Base-by-base conservation (phyloP, 2,888 invertebrate species). In the Chymomyza caudatula region DNA sequence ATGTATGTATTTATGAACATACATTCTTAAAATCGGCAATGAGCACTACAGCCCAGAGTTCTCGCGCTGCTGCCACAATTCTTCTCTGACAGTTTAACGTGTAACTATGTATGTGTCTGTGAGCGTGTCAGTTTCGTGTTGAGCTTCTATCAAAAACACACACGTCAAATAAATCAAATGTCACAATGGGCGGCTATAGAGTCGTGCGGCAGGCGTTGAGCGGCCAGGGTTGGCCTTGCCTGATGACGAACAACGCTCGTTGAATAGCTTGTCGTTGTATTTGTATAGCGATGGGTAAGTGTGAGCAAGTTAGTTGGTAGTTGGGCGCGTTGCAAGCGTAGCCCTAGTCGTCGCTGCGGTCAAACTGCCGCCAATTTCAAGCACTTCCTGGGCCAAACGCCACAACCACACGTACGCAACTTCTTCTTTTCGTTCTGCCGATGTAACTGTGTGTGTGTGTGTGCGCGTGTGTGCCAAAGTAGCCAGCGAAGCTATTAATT, bases 91-190 rank as follows among this genome's bases (percentile, higher is more conserved):
- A 6, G 42, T 43, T 5, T 44, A 20, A n/a, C 25, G 37, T 60
- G 60, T 44, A 54, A 65, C 64, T 55, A 52, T 58, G 69, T 53
- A 62, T 63, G 67, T 67, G 60, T 73, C 63, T 78, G 72, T 71
- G 73, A 69, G 71, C 70, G 78, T 82, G 80, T 82, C 84, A 85
- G 80, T 86, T 86, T 84, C 86, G 84, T 86, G 86, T 87, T 85
- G 85, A 82, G 87, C 86, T 80, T 86, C 86, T 87, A 86, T 87
- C 86, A 87, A 86, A 87, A 86, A 86, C 86, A 86, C 88, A 87
- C 87, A 86, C 81, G 85, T 87, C 87, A 87, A 88, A 88, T 88
- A 88, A 88, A 88, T 88, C 88, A 88, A 85, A 78, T 87, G 88
- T 88, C 88, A 87, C 82, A 86, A 82, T 85, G 81, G 78, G 75